A percentile compares a stretch with the other conserved stretches of the same genome.
These are phyloP conservation scores for Ochotona princeps DNA, from an alignment of 2,113 vertebrate genomes.

Conservation along the genomic window DNA sequence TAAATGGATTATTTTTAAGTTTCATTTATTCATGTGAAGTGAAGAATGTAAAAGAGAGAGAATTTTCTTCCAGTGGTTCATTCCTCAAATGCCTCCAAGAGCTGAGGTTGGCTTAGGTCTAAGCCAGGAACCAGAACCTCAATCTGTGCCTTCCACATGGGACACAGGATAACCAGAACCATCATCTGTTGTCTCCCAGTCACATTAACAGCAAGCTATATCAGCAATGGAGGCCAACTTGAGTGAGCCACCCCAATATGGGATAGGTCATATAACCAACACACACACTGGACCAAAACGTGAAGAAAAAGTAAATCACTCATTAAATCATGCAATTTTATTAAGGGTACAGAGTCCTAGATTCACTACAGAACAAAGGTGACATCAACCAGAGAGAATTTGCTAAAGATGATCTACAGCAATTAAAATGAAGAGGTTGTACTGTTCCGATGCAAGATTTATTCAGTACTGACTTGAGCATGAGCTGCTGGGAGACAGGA, in stretches of 20 bases:
- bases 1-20: background rate
- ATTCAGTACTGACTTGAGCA: background rate
- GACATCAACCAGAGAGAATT: background rate
- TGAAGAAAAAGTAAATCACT: background rate
- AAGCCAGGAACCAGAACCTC: too few relatives aligned
- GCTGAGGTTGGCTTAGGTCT: too few relatives aligned
- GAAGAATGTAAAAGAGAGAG: too few relatives aligned
- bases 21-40: too few relatives aligned
- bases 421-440: background rate
- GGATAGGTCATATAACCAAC: background rate
- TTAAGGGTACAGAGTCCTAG: background rate
- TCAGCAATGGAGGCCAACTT: too few relatives aligned
- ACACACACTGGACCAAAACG: background rate
- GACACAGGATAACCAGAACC: too few relatives aligned
- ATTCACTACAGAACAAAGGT: background rate
- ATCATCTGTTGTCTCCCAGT: too few relatives aligned
- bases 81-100: too few relatives aligned
- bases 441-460: background rate
- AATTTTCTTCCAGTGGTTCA: too few relatives aligned
- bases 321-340: background rate
- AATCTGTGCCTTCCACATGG: too few relatives aligned
- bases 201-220: too few relatives aligned
- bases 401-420: background rate
- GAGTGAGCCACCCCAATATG: too few relatives aligned
- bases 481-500: background rate